Percentiles rank a stretch among this genome's conserved stretches.
These are phyloP conservation scores for Glomeris maerens DNA, from an alignment of 1,140 invertebrate species.

Conservation along the genomic window DNA sequence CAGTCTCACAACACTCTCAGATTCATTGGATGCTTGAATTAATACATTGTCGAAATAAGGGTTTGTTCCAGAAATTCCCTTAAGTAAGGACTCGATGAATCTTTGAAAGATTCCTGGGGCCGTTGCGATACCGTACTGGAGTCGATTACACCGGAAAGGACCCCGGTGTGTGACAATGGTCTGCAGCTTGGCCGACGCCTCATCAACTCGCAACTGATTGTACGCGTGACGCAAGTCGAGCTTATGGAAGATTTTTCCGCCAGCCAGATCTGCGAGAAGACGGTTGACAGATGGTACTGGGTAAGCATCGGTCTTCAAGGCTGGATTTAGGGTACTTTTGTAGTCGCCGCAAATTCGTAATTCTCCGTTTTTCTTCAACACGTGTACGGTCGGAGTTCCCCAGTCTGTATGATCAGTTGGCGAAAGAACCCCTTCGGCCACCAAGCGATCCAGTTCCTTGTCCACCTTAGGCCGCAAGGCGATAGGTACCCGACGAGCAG, in stretches of 20 bases:
- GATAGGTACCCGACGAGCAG: too few relatives aligned
- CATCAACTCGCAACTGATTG: conserved; percentile 16
- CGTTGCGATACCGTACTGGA: conserved; percentile 11
- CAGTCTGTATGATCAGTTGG: too few relatives aligned
- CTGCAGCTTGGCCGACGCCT: conserved; percentile 7
- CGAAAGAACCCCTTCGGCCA: conserved; percentile 13
- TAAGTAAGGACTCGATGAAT: conserved; percentile 14
- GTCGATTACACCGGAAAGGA: neutral
- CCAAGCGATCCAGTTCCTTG: too few relatives aligned
- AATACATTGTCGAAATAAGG: conserved; percentile 17
- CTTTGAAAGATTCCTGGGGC: conserved; percentile 14
- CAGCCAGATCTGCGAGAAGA: conserved; percentile 15
- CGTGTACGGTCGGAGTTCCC: too few relatives aligned
- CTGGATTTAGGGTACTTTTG: too few relatives aligned
- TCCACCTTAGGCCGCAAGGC: too few relatives aligned
- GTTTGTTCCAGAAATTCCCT: conserved; percentile 6
- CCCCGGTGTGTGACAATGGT: conserved; percentile 19
- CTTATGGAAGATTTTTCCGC: conserved; percentile 23
- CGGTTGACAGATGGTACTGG: conserved; percentile 20
- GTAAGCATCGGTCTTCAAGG: conserved; percentile 13
- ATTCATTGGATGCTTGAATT: neutral
- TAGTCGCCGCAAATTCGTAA: too few relatives aligned
- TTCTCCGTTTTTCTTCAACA: too few relatives aligned
- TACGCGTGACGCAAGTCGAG: conserved; percentile 20
- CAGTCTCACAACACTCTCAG: conserved; percentile 1